These are phyloP conservation scores for Sarcophaga subvicina DNA, from an alignment of 2,888 invertebrate genomes.

Conservation along the genomic window DNA sequence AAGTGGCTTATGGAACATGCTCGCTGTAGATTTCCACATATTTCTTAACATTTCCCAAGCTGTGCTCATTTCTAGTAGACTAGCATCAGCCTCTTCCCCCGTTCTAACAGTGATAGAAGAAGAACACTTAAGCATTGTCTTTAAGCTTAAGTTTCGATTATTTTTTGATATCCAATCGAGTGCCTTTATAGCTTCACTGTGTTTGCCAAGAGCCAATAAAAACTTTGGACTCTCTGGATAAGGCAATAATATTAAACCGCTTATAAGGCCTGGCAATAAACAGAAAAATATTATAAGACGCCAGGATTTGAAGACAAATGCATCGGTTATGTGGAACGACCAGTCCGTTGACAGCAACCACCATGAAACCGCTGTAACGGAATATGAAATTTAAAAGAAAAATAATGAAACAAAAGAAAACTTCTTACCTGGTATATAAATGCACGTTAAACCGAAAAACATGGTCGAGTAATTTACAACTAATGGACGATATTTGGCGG, in stretches of 20 bases:
- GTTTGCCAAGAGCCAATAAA: constrained; percentile 73
- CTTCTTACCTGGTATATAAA: constrained; percentile 77
- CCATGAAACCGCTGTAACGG: constrained; percentile 74
- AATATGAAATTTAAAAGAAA: not conserved
- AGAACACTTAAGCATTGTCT: constrained; percentile 69
- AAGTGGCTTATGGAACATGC: constrained; percentile 77
- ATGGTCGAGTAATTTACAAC: constrained; percentile 78
- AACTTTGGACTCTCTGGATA: constrained; percentile 77
- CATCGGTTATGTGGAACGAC: constrained; percentile 73
- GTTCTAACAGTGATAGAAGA: constrained; percentile 70
- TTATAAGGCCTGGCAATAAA: constrained; percentile 76
- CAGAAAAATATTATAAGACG: constrained; percentile 74
- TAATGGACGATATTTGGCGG: constrained; percentile 76
- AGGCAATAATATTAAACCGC: constrained; percentile 72
- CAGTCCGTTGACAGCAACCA: constrained; percentile 75
- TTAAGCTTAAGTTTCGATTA: constrained; percentile 72
- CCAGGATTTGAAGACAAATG: constrained; percentile 76
- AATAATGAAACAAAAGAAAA: not conserved
- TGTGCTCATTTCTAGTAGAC: constrained; percentile 64
- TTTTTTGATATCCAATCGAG: constrained; percentile 76
- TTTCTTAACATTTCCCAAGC: constrained; percentile 73
- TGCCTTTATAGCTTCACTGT: constrained; percentile 72
- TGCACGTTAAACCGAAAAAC: constrained; percentile 78
- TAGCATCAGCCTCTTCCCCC: constrained; percentile 72
- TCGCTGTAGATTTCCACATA: constrained; percentile 75